These are phyloP conservation scores for Carapus acus DNA, from an alignment of 2,797 vertebrate genomes.

Conservation along the genomic window DNA sequence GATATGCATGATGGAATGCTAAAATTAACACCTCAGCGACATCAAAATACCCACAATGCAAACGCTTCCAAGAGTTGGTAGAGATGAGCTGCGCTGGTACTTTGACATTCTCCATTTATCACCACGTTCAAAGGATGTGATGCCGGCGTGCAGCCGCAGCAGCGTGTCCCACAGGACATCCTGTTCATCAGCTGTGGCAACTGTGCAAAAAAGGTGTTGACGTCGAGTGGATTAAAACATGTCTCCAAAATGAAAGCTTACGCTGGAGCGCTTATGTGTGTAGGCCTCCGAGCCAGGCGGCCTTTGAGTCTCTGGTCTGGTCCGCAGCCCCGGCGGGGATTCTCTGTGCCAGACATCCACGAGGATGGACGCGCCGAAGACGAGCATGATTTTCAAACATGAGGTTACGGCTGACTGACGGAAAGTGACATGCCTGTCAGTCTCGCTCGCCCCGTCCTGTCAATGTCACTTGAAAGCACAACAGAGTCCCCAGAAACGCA, in stretches of 20 bases:
- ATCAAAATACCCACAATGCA: neutral
- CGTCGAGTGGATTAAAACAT: conserved; percentile 35
- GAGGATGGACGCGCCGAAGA: conserved; percentile 26
- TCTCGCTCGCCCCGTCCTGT: conserved; percentile 40
- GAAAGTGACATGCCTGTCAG: conserved; percentile 52
- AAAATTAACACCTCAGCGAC: conserved; percentile 1
- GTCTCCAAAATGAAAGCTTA: conserved; percentile 30
- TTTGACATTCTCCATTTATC: conserved; percentile 18
- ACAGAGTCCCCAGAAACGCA: conserved; percentile 27
- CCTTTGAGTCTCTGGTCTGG: conserved; percentile 1
- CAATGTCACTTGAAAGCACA: conserved; percentile 39
- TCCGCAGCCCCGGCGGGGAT: neutral
- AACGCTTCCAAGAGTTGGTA: neutral
- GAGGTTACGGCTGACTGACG: conserved; percentile 49
- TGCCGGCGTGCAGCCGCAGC: conserved; percentile 27
- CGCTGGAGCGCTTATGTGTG: conserved; percentile 24
- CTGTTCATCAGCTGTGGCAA: conserved; percentile 33
- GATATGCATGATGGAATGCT: conserved; percentile 3
- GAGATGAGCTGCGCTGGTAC: conserved; percentile 23
- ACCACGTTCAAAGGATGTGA: conserved; percentile 18
- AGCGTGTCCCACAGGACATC: conserved; percentile 37
- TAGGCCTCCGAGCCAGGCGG: neutral
- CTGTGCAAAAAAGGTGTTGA: too few species aligned
- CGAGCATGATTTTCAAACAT: conserved; percentile 53
- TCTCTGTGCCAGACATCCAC: conserved; percentile 3